Evolutionary conservation across 2,888 invertebrate species (phyloP), one percentile per base, ranked within the genome.

Genomic region (Ormyrus pomaceus): DNA sequence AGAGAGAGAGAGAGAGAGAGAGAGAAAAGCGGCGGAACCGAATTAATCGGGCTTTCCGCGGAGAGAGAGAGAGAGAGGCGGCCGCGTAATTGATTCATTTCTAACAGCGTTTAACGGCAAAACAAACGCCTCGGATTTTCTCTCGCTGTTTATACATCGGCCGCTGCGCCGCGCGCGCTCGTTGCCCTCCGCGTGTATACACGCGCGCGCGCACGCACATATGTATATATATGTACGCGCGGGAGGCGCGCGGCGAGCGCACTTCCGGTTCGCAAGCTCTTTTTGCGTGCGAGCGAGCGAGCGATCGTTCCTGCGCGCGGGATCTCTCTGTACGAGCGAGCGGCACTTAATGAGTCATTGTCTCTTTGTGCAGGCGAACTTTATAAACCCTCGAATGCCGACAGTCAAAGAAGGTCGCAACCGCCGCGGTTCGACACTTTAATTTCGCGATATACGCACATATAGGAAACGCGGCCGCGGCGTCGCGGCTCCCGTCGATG

Each of bases 251-350:
- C 46, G 13, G 34, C 62, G 58, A n/a, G 53, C 55, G 72, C 51
- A 73, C 77, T 79, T 82, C 82, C 82, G 82, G 79, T 82, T 82
- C 82, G 74, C 82, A 79, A 59, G 71, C 78, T 78, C 81, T 79
- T 73, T 77, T 79, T 72, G 77, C 73, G 72, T 8, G 75, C 61
- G 64, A 34, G 72, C 70, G 19, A 74, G 65, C 77, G 46, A 7
- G 19, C 50, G 58, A 8, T 8, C 13, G 34, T 34, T 34, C 34
- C 34, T 34, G 34, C 34, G 34, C 34, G 34, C 34, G 34, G 34
- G 34, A 34, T 34, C 34, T 34, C 34, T 34, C 34, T n/a, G 19
- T n/a, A 34, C 34, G 10, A 10, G 61, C 56, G 13, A 11, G 69
- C 56, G 19, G 58, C 59, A 70, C 77, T 69, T 75, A 81, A 81